Evolutionary conservation across 2,888 invertebrate species (phyloP).

Genomic region (Cheilosia variabilis): DNA sequence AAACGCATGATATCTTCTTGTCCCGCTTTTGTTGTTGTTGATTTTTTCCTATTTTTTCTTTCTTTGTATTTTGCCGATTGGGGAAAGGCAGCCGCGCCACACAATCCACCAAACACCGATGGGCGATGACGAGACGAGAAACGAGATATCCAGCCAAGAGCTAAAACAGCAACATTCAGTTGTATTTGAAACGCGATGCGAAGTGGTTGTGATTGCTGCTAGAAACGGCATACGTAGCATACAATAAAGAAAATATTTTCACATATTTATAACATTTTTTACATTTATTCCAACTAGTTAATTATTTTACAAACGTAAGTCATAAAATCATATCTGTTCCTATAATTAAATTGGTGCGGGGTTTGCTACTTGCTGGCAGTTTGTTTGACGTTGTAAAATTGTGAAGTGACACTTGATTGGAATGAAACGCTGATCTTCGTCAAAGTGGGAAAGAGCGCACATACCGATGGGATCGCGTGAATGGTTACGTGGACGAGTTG

Average conservation of each 20-base stretch:
- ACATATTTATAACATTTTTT: constrained; percentile 52
- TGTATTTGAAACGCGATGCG: constrained; percentile 71
- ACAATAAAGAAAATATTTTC: constrained; percentile 49
- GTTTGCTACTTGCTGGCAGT: constrained; percentile 20
- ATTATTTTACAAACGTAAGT: constrained; percentile 69
- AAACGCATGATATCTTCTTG: constrained; percentile 62
- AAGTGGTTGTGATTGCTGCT: constrained; percentile 75
- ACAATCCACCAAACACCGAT: constrained; percentile 21
- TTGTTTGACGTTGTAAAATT: constrained; percentile 49
- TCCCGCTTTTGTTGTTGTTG: constrained; percentile 20
- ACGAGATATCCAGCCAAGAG: constrained; percentile 64
- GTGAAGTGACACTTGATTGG: constrained; percentile 66
- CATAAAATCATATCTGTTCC: constrained; percentile 13
- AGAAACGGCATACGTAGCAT: constrained; percentile 64
- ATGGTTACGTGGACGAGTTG: constrained; percentile 66
- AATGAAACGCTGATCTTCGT: constrained; percentile 29
- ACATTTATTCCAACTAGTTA: constrained; percentile 57
- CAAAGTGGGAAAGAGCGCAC: constrained; percentile 58
- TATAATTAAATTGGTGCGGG: constrained; percentile 42
- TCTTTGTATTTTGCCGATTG: constrained; percentile 53
- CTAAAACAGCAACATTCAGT: constrained; percentile 63
- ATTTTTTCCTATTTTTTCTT: constrained; percentile 25
- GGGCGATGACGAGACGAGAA: constrained; percentile 25
- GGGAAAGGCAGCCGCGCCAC: constrained; percentile 49
- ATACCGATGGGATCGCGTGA: constrained; percentile 55